Evolutionary conservation across 1,140 invertebrate genomes (phyloP).

Genomic region (Eubasilissa regina): DNA sequence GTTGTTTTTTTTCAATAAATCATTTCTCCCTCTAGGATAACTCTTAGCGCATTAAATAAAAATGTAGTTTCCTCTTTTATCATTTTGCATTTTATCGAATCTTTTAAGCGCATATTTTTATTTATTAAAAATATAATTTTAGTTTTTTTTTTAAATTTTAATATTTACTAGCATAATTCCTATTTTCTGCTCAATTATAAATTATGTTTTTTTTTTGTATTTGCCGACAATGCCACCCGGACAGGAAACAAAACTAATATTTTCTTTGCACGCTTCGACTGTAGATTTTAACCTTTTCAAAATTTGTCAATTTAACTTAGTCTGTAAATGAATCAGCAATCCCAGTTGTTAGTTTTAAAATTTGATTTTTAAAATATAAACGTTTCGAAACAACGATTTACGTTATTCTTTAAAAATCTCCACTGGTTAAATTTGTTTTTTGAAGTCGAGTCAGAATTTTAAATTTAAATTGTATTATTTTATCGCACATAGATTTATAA

Average conservation of each 20-base stretch:
- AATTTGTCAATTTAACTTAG: slow-evolving; percentile 1
- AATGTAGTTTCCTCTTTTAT: slow-evolving; percentile 10
- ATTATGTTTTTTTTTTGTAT: background rate
- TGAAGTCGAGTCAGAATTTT: too few species aligned
- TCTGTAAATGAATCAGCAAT: background rate
- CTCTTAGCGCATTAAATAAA: background rate
- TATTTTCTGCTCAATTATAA: background rate
- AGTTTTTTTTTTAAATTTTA: background rate
- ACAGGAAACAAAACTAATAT: background rate
- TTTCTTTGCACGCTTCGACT: background rate
- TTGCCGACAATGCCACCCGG: background rate
- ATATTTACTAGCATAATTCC: background rate
- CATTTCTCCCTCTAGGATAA: slow-evolving; percentile 15
- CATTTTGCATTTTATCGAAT: slow-evolving; percentile 21
- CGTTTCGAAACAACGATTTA: slow-evolving; percentile 13
- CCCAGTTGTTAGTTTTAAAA: background rate
- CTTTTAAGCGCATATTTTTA: background rate
- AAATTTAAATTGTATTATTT: background rate
- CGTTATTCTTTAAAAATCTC: background rate
- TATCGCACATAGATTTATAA: background rate
- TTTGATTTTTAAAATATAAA: background rate
- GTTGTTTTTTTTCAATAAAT: slow-evolving; percentile 8
- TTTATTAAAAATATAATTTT: background rate
- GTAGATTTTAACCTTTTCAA: background rate
- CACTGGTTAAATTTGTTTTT: background rate